Percentiles rank a stretch among this genome's conserved stretches.
These are phyloP conservation scores for Terrapene triunguis DNA, from an alignment of 2,113 vertebrate species.

Conservation along the genomic window DNA sequence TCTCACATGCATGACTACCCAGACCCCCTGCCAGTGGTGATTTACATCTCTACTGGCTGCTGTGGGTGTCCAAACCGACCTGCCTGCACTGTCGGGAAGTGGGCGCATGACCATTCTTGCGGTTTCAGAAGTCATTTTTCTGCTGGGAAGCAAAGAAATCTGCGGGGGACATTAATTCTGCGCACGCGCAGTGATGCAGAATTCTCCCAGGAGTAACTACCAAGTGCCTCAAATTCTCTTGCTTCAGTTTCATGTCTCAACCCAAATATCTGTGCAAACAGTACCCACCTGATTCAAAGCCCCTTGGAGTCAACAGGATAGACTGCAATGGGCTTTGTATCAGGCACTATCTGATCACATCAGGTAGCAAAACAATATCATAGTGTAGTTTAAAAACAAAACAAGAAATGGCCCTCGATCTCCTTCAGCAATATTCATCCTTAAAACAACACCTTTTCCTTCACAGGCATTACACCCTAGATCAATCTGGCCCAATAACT, in stretches of 20 bases:
- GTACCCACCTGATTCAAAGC: not conserved
- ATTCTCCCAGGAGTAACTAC: too few species aligned
- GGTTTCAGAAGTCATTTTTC: too few species aligned
- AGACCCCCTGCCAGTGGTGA: too few species aligned
- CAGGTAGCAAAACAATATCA: constrained; percentile 23
- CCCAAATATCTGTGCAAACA: not conserved
- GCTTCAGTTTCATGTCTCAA: not conserved
- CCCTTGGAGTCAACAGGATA: not conserved
- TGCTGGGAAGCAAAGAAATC: too few species aligned
- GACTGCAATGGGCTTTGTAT: not conserved
- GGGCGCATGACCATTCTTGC: too few species aligned
- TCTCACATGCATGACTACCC: too few species aligned
- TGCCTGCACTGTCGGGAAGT: too few species aligned
- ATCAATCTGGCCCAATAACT: constrained; percentile 14
- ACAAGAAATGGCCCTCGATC: not conserved
- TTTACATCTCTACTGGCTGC: too few species aligned
- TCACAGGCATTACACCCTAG: constrained; percentile 13
- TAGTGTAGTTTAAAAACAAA: not conserved
- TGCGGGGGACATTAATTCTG: too few species aligned
- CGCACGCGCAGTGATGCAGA: too few species aligned
- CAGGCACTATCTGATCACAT: not conserved
- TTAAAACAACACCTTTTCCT: not conserved
- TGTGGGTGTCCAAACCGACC: too few species aligned
- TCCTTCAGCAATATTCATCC: not conserved
- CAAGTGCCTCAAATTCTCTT: not conserved